Evolutionary conservation across 2,888 invertebrate species (phyloP), one percentile per base, ranked within the genome.

Genomic region (Aleiodes leptofemur): DNA sequence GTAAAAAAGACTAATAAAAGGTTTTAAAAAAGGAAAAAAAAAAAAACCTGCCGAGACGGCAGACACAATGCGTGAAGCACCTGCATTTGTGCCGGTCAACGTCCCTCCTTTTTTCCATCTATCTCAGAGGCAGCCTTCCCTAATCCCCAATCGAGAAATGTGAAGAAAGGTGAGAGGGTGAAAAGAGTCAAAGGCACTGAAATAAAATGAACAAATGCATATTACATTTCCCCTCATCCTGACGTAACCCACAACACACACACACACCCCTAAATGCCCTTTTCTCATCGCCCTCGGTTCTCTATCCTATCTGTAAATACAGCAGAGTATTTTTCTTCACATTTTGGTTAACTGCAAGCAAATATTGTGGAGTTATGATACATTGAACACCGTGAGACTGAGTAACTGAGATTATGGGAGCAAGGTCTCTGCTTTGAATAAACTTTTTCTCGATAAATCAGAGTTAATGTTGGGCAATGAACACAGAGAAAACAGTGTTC

Each of bases 31-130:
- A 23, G 23, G 23, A 23, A 23, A 23, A 23, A n/a, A n/a, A 72
- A 78, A 76, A 72, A 76, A 69, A 76, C 76, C 72, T 76, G 80
- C 74, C 77, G 57, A 64, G 48, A 66, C 68, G 8, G 51, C 43
- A 7, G 14, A 23, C 23, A 68, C 68, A 68, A 68, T 68, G 51
- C 51, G 51, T 51, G 51, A 68, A 68, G 68, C 68, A 68, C 68
- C 68, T 68, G 68, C 68, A 68, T 34, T 31, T 29, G 53, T 51
- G 8, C 14, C 53, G 53, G 53, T 53, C 53, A 53, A 53, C 16
- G 53, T 53, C 53, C 53, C 53, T 53, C 16, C 13, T 16, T 53
- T 16, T 53, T 53, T 53, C 34, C 34, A 16, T 53, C 7, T 14
- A 14, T 53, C 51, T 53, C 51, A 53, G 51, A 13, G n/a, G n/a